Base-by-base conservation (phyloP, 2,888 invertebrate species). In the Scaptomyza parva region DNA sequence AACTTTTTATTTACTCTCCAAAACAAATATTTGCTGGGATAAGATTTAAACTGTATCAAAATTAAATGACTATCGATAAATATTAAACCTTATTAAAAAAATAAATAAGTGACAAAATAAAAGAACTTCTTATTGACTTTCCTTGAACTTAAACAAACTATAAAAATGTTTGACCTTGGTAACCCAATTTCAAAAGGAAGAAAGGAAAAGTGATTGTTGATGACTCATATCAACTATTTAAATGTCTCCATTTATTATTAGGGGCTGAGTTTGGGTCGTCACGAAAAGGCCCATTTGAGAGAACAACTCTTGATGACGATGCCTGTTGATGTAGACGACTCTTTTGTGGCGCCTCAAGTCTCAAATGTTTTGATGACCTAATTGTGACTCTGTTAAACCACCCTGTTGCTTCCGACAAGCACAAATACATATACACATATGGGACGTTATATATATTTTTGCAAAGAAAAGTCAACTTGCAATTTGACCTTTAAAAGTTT, bases 331-430 rank as follows among this genome's bases (percentile, higher is more conserved):
- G 71, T 33, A n/a, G n/a, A n/a, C n/a, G n/a, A n/a, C 40, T 17
- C 35, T 37, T 8, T 39, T 50, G 17, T 65, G 74, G 74, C 74
- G 65, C 70, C 75, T 57, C 33, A 17, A 58, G 75, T 73, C 73
- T 70, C 53, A 67, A 67, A 53, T 40, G 50, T 47, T 61, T 51
- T 51, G 74, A 74, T 73, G 73, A 74, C 75, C 74, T 73, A 74
- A 74, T 73, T 73, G 59, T 60, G 40, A 44, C 30, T 44, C 45
- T 48, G 54, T 44, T 18, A 57, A 70, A 65, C 70, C 50, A 67
- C 61, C 71, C 71, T 71, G 70, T 70, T 66, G 69, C 69, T 59
- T 54, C 18, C 11, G 30, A 35, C 55, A 11, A 40, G 9, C 7
- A 40, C 7, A 41, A 9, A 50, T 14, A 43, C 14, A 41, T 26